Percentiles rank a stretch among this genome's conserved stretches.
These are phyloP conservation scores for Arrhopalites spinosus DNA, from an alignment of 2,888 invertebrate species.

Conservation along the genomic window DNA sequence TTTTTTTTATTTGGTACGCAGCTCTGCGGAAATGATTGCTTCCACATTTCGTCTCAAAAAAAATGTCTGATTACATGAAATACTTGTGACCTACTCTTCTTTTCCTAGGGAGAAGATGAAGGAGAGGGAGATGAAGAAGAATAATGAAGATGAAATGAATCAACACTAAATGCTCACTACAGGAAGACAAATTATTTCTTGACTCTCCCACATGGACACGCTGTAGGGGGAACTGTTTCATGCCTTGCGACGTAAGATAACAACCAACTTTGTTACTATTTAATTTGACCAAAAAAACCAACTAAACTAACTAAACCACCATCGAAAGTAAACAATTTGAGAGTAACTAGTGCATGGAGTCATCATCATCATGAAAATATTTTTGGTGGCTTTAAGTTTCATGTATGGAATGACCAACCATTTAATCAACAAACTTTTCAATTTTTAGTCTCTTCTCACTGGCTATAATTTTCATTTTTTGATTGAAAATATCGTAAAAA, in stretches of 20 bases:
- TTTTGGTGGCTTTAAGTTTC: no score
- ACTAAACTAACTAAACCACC: neutral
- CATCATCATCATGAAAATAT: neutral
- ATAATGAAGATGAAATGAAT: neutral
- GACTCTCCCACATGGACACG: neutral
- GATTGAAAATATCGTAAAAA: no score
- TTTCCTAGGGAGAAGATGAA: neutral
- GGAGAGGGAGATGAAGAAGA: neutral
- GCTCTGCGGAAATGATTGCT: neutral
- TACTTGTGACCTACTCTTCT: constrained; percentile 29
- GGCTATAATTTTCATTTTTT: no score
- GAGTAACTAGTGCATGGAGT: constrained; percentile 14
- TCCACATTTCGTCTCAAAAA: neutral
- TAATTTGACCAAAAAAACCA: neutral
- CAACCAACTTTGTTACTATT: neutral
- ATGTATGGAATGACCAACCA: no score
- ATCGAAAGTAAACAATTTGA: constrained; percentile 3
- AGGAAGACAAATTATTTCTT: neutral
- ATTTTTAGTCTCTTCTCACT: no score
- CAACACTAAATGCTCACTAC: neutral
- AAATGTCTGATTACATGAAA: constrained; percentile 17
- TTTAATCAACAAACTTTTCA: no score
- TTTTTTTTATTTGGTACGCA: no score
- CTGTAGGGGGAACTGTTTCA: neutral
- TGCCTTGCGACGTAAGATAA: neutral